Percentiles rank a stretch among this genome's conserved stretches.
phyloP scores from a whole-genome alignment of 92 coral and sea anemone genomes.

The Porites divaricata region DNA sequence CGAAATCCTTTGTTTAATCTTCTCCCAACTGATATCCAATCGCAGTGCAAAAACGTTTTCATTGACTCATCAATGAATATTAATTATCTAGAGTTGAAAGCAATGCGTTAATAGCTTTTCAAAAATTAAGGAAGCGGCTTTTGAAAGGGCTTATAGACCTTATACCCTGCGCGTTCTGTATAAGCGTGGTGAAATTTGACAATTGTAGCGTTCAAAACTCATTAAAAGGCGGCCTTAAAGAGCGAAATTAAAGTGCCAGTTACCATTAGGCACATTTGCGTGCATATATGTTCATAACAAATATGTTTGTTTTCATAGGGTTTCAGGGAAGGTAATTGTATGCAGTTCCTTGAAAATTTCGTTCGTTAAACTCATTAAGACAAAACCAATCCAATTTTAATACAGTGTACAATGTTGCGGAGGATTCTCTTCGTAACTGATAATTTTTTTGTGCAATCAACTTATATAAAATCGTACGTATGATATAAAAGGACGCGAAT shows the following conservation, averaged over 20 bases:
- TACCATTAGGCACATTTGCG: no score
- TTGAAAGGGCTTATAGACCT: not conserved
- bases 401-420: no score
- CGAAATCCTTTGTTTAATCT: slow-evolving; percentile 27
- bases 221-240: not conserved
- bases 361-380: not conserved
- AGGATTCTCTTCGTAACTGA: not conserved
- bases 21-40: slow-evolving; percentile 20
- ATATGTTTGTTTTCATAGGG: not conserved
- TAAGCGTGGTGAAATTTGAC: not conserved
- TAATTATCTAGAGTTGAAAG: slow-evolving; percentile 27
- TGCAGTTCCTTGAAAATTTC: not conserved
- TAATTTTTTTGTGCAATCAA: not conserved
- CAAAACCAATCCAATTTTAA: not conserved
- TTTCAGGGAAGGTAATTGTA: not conserved
- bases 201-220: not conserved
- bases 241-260: not conserved
- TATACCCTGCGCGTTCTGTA: not conserved
- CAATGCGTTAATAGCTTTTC: slow-evolving; percentile 1
- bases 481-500: no score
- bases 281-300: no score
- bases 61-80: slow-evolving; percentile 19
- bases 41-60: slow-evolving; percentile 2
- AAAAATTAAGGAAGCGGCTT: slow-evolving; percentile 9
- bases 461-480: no score